These are phyloP conservation scores for Stichopus horrens DNA, from an alignment of 53 echinoderm and acorn worm species.

Conservation along the genomic window DNA sequence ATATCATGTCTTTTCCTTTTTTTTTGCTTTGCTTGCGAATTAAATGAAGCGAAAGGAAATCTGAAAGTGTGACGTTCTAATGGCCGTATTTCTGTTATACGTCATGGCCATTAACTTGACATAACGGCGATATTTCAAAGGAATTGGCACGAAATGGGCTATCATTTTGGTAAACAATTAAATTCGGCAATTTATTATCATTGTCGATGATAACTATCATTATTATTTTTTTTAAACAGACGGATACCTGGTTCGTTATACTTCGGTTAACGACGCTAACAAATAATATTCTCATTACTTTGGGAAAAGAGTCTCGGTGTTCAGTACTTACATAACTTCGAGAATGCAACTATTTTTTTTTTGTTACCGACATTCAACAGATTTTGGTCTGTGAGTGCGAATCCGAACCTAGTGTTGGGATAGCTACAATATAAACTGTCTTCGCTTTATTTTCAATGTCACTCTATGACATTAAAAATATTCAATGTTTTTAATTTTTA, in stretches of 20 bases:
- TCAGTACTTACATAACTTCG: too few species aligned
- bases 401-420: too few species aligned
- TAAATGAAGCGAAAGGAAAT: constrained; percentile 32
- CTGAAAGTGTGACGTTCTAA: constrained; percentile 34
- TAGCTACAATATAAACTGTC: too few species aligned
- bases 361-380: too few species aligned
- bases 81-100: constrained; percentile 16
- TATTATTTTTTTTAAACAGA: neutral
- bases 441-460: too few species aligned
- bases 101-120: constrained; percentile 23
- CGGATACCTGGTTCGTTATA: neutral
- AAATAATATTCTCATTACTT: too few species aligned
- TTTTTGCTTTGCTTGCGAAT: neutral
- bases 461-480: too few species aligned
- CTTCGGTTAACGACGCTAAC: too few species aligned
- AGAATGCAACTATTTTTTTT: too few species aligned
- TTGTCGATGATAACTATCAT: neutral
- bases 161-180: constrained; percentile 44
- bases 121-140: constrained; percentile 9
- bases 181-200: constrained; percentile 42
- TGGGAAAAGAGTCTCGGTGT: too few species aligned
- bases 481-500: too few species aligned
- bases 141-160: constrained; percentile 27
- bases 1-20: constrained; percentile 18
- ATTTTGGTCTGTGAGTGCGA: too few species aligned